phyloP scores from a whole-genome alignment of 2,113 vertebrate genomes.

The Hipposideros armiger region DNA sequence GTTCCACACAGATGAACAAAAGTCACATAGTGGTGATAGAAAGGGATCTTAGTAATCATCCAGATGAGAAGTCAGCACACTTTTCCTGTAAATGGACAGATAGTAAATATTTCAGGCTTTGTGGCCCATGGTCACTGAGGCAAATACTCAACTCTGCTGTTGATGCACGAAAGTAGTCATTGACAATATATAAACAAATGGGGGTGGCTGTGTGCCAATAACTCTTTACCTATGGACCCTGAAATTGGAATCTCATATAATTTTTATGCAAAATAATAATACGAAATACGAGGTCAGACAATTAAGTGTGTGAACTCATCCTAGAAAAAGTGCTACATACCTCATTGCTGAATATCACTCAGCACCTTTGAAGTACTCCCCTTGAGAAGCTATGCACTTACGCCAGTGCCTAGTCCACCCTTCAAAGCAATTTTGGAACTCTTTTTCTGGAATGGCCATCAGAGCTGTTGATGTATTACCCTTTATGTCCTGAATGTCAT shows the following conservation, averaged over 20 bases:
- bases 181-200: not conserved
- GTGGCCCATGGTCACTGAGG: not conserved
- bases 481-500: no score
- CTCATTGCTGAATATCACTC: no score
- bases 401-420: no score
- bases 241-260: not conserved
- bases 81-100: not conserved
- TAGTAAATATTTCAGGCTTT: not conserved
- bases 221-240: not conserved
- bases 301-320: no score
- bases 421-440: no score
- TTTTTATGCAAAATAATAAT: slow-evolving; percentile 14
- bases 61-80: not conserved
- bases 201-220: not conserved
- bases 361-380: no score
- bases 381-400: no score
- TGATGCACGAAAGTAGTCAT: not conserved
- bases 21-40: not conserved
- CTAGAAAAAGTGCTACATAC: no score
- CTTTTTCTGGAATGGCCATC: no score
- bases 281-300: not conserved
- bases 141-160: not conserved
- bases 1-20: not conserved
- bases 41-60: not conserved
- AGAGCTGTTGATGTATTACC: no score